A percentile compares a stretch with the other conserved stretches of the same genome.
Conservation (phyloP, 64 coral and sea anemone genomes). For the Montipora cactus region DNA sequence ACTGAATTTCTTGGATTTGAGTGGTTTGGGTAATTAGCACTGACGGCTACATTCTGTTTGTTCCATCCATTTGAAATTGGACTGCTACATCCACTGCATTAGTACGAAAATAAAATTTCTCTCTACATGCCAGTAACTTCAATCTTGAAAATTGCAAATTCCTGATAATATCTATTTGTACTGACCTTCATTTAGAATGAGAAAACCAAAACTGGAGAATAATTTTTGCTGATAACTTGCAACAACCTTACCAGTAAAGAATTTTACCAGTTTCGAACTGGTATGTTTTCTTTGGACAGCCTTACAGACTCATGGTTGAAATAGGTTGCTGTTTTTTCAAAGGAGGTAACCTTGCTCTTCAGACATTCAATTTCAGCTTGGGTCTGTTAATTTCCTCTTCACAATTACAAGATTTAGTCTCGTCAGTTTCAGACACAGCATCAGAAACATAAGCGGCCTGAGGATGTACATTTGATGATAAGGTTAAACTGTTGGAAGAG, state of each 20-base stretch:
- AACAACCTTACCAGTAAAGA: slow-evolving; percentile 36
- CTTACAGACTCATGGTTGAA: slow-evolving; percentile 37
- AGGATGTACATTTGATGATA: slow-evolving; percentile 1
- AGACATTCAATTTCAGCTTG: not conserved
- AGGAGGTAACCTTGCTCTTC: not conserved
- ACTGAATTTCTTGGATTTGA: not conserved
- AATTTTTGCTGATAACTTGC: too few relatives aligned
- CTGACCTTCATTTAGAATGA: too few relatives aligned
- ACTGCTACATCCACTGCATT: not conserved
- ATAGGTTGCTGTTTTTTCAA: not conserved
- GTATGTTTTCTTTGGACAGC: slow-evolving; percentile 12
- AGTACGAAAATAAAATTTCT: not conserved
- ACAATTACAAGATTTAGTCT: not conserved
- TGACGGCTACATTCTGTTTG: not conserved
- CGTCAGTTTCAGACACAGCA: not conserved
- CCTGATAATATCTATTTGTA: too few relatives aligned
- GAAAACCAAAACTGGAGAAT: too few relatives aligned
- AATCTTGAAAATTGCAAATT: not conserved
- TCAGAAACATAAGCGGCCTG: not conserved
- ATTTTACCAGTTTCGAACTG: slow-evolving; percentile 32
- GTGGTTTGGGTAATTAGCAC: not conserved
- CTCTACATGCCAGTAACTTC: not conserved
- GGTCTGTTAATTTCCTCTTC: not conserved
- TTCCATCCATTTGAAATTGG: not conserved
- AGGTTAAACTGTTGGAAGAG: not conserved